Evolutionary conservation across 2,888 invertebrate genomes (phyloP), one percentile per base, ranked within the genome.

Genomic region (Plagodis pulveraria): DNA sequence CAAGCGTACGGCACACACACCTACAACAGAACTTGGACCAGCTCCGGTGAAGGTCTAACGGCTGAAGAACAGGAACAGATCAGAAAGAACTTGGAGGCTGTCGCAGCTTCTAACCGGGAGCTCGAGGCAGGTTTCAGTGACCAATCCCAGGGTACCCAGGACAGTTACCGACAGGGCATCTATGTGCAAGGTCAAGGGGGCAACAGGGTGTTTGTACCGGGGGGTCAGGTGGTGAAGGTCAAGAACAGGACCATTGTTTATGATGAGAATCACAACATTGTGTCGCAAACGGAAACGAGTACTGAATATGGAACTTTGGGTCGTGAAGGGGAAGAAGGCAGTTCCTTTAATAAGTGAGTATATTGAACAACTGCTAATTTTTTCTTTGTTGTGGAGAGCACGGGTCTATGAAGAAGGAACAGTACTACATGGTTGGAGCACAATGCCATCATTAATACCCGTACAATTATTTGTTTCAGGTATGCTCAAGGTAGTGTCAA

Each of bases 241-340:
- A 86, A 72, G 69, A 91, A 91, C 56, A 84, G 73, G 65, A 88
- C 88, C 0, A 78, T 84, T 42, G 70, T 88, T 2, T 87, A 89
- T 47, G 87, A 90, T 64, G 83, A 83, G 32, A 89, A 92, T 57
- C 84, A 89, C 58, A 91, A 89, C 44, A 87, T 94, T 6, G 78
- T 88, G 35, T 91, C 92, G 0, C 83, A 91, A 70, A 82, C 87
- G 4, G 94, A 94, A 69, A 86, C 84, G 0, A 94, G 94, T 65
- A 94, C 94, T 0, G 93, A 94, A 61, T 93, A 89, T 63, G 86
- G 83, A 40, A 80, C 79, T 8, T 73, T 91, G 57, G 92, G 90
- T 22, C 89, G 84, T 34, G 91, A 91, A 69, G 93, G 91, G 5
- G 90, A 91, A 77, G 78, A 81, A 67, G 91, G 90, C 43, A 89